Conservation (phyloP, 2,888 invertebrate species). For the Arrhopalites spinosus region DNA sequence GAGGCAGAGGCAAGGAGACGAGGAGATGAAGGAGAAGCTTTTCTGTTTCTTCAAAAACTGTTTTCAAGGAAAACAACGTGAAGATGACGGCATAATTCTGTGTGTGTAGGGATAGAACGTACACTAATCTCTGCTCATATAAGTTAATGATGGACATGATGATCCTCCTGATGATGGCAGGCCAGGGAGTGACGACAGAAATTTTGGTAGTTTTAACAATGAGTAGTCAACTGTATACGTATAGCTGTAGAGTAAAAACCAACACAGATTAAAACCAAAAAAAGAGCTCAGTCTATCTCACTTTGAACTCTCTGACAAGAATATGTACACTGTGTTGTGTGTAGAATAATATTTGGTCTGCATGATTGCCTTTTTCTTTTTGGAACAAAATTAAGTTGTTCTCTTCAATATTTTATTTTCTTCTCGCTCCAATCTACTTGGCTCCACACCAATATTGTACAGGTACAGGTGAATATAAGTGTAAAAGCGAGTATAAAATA, state of each 20-base stretch:
- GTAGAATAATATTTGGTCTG: not conserved
- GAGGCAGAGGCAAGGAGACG: conserved; percentile 8
- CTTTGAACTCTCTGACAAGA: not conserved
- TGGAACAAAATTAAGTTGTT: not conserved
- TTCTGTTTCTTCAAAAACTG: conserved; percentile 6
- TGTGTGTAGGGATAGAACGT: not conserved
- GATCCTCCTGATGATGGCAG: conserved; percentile 1
- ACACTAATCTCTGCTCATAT: conserved; percentile 15
- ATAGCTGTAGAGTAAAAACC: too few species aligned
- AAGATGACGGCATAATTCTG: conserved; percentile 9
- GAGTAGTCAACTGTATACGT: too few species aligned
- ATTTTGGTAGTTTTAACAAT: not conserved
- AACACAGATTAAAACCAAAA: too few species aligned
- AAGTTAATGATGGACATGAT: conserved; percentile 20
- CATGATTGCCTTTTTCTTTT: not conserved
- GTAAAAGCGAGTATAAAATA: not conserved
- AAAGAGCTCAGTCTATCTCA: not conserved
- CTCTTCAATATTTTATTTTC: too few species aligned
- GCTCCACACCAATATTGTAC: not conserved
- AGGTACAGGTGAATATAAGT: too few species aligned
- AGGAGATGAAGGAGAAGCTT: conserved; percentile 1
- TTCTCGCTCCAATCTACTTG: too few species aligned
- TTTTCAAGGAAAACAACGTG: conserved; percentile 23
- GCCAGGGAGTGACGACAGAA: conserved; percentile 18
- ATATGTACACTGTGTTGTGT: too few species aligned